Evolutionary conservation across 2,113 vertebrate genomes (phyloP).

Genomic region (Tauraco erythrolophus): DNA sequence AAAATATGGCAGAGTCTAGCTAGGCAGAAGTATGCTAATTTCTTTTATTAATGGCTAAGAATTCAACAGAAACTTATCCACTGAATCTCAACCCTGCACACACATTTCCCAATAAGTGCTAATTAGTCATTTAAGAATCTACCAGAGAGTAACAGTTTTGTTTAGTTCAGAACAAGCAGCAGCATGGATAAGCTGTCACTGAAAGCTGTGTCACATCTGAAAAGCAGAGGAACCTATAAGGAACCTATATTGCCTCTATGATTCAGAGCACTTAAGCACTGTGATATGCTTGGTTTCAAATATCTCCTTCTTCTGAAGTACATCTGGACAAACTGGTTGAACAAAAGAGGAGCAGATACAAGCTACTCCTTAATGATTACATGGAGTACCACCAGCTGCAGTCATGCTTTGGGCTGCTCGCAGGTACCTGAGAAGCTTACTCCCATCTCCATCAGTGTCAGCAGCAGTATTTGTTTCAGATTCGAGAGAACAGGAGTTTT

Average conservation of each 20-base stretch:
- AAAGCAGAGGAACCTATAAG: background rate
- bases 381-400: background rate
- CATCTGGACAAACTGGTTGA: background rate
- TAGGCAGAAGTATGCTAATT: background rate
- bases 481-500: background rate
- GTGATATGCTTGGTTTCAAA: background rate
- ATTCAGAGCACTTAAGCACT: background rate
- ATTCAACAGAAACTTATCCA: background rate
- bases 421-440: background rate
- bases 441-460: background rate
- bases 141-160: background rate
- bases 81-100: background rate
- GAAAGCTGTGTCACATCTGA: background rate
- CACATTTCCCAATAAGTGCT: background rate
- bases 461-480: background rate
- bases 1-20: background rate
- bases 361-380: background rate
- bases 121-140: background rate
- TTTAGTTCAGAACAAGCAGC: background rate
- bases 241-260: background rate
- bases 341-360: background rate
- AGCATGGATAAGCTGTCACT: background rate
- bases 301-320: background rate
- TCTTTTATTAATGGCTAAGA: background rate
- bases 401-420: background rate